Percentiles rank a stretch among this genome's conserved stretches.
These are phyloP conservation scores for Tolypeutes matacus DNA, from an alignment of 2,797 vertebrate species.

Conservation along the genomic window DNA sequence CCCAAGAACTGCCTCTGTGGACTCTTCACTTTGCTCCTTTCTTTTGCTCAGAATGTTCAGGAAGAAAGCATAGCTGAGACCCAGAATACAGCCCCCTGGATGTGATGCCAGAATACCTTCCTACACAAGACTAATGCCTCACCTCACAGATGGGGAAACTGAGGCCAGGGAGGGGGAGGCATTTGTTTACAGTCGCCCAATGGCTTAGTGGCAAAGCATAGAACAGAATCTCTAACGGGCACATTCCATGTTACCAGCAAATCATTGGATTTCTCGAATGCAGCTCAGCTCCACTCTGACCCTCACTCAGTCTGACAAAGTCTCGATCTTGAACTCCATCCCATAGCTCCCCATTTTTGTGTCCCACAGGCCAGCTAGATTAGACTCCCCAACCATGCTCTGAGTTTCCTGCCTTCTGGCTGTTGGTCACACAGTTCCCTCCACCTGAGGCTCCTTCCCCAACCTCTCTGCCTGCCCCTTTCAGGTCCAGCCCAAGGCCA, in stretches of 20 bases:
- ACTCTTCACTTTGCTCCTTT: background rate
- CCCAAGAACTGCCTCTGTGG: background rate
- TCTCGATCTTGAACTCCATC: background rate
- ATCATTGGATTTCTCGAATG: background rate
- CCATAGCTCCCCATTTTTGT: background rate
- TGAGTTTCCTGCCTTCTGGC: background rate
- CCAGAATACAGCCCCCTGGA: background rate
- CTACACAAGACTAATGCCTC: background rate
- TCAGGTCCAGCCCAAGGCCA: background rate
- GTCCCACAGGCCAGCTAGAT: background rate
- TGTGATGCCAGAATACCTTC: background rate
- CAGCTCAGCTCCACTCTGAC: background rate
- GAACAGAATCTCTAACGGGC: background rate
- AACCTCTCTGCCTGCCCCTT: background rate
- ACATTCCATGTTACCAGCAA: background rate
- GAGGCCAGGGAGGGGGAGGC: background rate
- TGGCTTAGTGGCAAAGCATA: background rate
- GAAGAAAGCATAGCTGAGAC: conserved; percentile 32
- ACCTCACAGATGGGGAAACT: conserved; percentile 18
- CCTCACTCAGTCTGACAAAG: background rate
- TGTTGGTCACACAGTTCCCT: background rate
- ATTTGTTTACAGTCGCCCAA: background rate
- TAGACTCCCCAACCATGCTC: background rate
- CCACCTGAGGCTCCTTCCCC: background rate
- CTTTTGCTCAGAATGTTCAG: background rate